These are phyloP conservation scores for Corvus hawaiiensis DNA, from an alignment of 2,113 vertebrate genomes.

Conservation along the genomic window DNA sequence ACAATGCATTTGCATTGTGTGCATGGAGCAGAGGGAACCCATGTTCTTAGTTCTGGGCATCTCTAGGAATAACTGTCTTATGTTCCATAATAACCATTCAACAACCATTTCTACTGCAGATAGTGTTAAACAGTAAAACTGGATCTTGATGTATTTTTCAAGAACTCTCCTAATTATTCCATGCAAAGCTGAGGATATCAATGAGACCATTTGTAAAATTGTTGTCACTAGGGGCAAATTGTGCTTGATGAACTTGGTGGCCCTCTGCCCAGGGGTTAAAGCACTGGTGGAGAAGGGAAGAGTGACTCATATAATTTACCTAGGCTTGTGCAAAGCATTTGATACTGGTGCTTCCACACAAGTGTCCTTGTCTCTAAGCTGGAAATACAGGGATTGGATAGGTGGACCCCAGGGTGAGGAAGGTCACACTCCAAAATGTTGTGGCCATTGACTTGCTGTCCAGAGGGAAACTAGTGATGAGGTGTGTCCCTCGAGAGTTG, in stretches of 20 bases:
- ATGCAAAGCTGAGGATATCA: background rate
- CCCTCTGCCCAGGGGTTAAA: accelerated
- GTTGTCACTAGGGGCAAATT: background rate
- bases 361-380: background rate
- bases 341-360: background rate
- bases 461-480: background rate
- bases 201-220: background rate
- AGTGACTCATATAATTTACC: background rate
- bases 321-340: background rate
- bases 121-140: background rate
- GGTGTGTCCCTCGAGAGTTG: background rate
- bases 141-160: background rate
- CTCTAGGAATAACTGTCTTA: background rate
- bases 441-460: background rate
- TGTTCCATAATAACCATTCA: background rate
- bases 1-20: background rate
- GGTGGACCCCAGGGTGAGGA: background rate
- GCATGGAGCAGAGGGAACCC: background rate
- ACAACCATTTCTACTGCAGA: background rate
- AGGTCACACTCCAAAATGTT: background rate
- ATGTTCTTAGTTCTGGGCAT: background rate
- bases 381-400: background rate
- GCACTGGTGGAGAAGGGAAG: background rate
- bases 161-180: background rate
- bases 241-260: background rate